Conservation (phyloP, 2,113 vertebrate genomes). For the cat (Felis catus) region DNA sequence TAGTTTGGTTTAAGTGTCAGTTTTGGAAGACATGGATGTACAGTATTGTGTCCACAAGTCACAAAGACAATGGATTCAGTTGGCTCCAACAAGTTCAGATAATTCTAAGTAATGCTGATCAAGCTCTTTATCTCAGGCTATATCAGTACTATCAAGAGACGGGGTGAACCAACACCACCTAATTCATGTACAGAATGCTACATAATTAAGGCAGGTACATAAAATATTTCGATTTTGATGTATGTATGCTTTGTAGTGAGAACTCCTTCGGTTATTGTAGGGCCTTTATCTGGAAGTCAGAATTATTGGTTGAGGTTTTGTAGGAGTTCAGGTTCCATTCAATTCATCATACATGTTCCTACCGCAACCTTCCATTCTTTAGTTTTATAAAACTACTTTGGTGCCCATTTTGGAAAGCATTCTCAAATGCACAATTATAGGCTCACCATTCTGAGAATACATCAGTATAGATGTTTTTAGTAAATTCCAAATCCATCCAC, state of each 20-base stretch:
- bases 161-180: neutral
- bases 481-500: neutral
- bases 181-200: neutral
- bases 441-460: neutral
- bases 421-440: neutral
- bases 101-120: neutral
- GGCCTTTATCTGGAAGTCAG: neutral
- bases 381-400: neutral
- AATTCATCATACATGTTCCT: neutral
- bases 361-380: neutral
- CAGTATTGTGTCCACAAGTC: neutral
- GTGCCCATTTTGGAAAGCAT: neutral
- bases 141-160: neutral
- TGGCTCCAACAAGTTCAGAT: neutral
- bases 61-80: neutral
- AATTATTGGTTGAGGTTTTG: neutral
- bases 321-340: neutral
- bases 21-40: neutral
- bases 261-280: neutral
- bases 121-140: neutral
- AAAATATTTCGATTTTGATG: neutral
- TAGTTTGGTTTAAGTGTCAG: neutral
- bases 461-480: neutral
- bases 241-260: fast-evolving
- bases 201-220: neutral